Evolutionary conservation across 2,888 invertebrate species (phyloP).

Genomic region (Hydropsyche betteni): DNA sequence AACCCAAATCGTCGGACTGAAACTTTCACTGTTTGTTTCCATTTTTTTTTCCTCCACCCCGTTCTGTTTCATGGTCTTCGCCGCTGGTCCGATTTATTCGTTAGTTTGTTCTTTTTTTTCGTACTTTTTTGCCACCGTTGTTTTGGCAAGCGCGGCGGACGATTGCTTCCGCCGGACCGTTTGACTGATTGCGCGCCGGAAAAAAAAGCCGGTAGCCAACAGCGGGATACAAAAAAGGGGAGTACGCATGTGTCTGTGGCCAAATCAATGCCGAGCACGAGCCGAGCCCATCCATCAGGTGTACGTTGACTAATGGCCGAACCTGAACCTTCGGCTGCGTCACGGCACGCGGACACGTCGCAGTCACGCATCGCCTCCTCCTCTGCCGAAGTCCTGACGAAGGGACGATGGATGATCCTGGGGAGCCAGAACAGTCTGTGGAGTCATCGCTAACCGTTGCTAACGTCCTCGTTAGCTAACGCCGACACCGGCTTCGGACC

Average conservation of each 20-base stretch:
- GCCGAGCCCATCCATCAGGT: conserved; percentile 48
- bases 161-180: conserved; percentile 5
- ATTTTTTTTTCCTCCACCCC: conserved; percentile 6
- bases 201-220: too few relatives aligned
- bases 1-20: conserved; percentile 38
- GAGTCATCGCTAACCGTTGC: neutral
- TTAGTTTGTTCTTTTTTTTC: neutral
- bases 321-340: conserved; percentile 46
- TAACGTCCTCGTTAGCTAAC: neutral
- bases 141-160: neutral
- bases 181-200: conserved; percentile 1
- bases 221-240: neutral
- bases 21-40: conserved; percentile 36
- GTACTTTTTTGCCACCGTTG: neutral
- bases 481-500: too few relatives aligned
- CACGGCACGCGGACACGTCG: conserved; percentile 32
- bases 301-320: conserved; percentile 49
- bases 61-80: neutral
- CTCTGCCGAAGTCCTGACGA: conserved; percentile 3
- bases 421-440: neutral
- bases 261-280: conserved; percentile 49
- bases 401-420: conserved; percentile 18
- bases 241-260: conserved; percentile 16
- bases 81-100: conserved; percentile 1
- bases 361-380: conserved; percentile 30